Evolutionary conservation across 2,888 invertebrate species (phyloP), one percentile per base, ranked within the genome.

Genomic region (Tetheella fluctuosa): DNA sequence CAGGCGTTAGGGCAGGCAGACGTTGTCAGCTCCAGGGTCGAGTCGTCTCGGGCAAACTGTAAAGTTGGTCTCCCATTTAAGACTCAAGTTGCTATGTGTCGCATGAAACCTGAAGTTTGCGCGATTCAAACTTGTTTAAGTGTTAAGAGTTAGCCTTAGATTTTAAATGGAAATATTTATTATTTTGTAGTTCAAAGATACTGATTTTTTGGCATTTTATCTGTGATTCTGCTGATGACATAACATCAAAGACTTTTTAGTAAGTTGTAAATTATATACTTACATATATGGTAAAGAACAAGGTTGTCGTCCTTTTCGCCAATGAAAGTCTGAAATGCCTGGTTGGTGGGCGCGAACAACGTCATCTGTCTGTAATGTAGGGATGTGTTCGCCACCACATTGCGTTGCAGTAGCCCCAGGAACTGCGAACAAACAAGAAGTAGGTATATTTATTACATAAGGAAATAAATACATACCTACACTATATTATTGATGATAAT

Each of bases 311-410:
- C 94, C 79, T 92, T 90, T 64, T 93, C 94, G 1, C 94, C 94
- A 65, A 92, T 94, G 86, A 95, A 95, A 65, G 95, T 94, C 89
- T 97, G 96, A 91, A 98, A 97, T 62, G 98, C 98, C 70, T 95
- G 94, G 89, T 98, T 97, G 67, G 96, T 97, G 12, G 98, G 98
- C 59, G 97, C 98, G 80, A 98, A 98, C 63, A 98, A 93, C n/a
- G 98, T 98, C 81, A 96, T 95, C 80, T 96, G 95, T 67, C 97
- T 95, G 82, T 95, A 94, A 76, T 95, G 93, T 55, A 98, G 90
- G 20, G 96, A 96, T 54, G 94, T 94, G 80, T 96, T 97, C 52
- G 97, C 97, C 57, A 96, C 93, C 60, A 94, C 93, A 85, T 96
- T 96, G 65, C 95, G 94, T 77, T 96, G 96, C 84, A 98, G 83